Percentiles rank a stretch among this genome's conserved stretches.
Evolutionary conservation across 2,113 vertebrate genomes (phyloP).

Genomic region (Beaufortia kweichowensis): DNA sequence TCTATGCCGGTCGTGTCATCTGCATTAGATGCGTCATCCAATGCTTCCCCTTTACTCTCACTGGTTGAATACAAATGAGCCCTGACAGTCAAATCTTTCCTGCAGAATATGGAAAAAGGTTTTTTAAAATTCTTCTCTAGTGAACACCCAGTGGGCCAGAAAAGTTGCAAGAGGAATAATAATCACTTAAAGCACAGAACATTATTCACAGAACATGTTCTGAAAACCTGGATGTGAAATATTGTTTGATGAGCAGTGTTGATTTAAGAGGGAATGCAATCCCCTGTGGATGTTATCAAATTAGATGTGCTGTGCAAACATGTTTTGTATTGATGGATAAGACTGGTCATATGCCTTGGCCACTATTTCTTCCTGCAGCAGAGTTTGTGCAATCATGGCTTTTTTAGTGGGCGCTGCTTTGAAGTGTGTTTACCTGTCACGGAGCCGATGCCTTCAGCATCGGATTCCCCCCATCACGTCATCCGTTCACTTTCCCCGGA

Average conservation of each 20-base stretch:
- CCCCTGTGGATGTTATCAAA: slow-evolving; percentile 1
- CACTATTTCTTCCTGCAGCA: not conserved
- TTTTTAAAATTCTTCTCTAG: not conserved
- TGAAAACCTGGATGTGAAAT: not conserved
- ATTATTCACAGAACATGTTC: not conserved
- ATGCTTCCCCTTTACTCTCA: not conserved
- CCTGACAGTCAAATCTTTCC: not conserved
- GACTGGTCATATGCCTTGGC: not conserved
- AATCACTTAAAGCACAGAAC: not conserved
- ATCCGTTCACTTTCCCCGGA: no score
- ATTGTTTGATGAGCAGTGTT: not conserved
- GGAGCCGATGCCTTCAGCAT: no score
- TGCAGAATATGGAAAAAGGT: not conserved
- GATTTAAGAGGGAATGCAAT: not conserved
- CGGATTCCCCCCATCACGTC: no score
- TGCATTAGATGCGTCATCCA: not conserved
- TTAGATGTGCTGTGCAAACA: not conserved
- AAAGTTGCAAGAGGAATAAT: not conserved
- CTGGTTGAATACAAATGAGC: not conserved
- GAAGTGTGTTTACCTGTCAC: no score
- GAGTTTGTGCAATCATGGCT: no score
- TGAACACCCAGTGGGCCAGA: not conserved
- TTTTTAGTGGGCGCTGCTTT: no score
- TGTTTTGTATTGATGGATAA: not conserved
- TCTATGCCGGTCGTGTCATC: not conserved